phyloP scores from a whole-genome alignment of 1,140 invertebrate species.

The Drosophila repletoides region DNA sequence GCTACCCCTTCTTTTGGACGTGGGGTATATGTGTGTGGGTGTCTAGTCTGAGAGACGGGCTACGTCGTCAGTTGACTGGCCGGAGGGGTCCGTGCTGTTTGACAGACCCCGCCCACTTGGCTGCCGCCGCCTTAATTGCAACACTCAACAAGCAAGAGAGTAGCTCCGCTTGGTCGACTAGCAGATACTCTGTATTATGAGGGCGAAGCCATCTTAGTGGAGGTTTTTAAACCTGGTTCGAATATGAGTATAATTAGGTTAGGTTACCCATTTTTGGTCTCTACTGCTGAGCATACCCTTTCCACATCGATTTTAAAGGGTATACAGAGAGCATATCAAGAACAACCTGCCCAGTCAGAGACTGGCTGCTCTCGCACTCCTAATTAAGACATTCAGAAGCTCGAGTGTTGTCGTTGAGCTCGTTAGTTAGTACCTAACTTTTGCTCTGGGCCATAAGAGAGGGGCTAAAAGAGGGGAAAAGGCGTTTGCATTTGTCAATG shows the following conservation, averaged over 20 bases:
- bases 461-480: background rate
- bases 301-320: too few species aligned
- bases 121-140: slow-evolving; percentile 70
- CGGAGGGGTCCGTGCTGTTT: slow-evolving; percentile 29
- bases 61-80: slow-evolving; percentile 12
- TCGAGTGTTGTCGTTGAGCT: slow-evolving; percentile 80
- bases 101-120: slow-evolving; percentile 33
- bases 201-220: too few species aligned
- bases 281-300: too few species aligned
- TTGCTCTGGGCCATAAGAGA: slow-evolving; percentile 51
- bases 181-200: too few species aligned
- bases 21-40: background rate
- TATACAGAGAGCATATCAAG: too few species aligned
- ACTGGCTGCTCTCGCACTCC: slow-evolving; percentile 20
- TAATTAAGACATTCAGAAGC: slow-evolving; percentile 76
- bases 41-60: slow-evolving; percentile 22
- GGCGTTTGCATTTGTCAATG: too few species aligned
- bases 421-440: slow-evolving; percentile 81
- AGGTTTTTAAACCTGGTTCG: too few species aligned
- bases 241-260: too few species aligned
- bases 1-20: background rate
- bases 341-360: slow-evolving; percentile 23
- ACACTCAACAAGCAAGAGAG: slow-evolving; percentile 67
- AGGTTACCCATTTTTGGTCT: too few species aligned
- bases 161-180: too few species aligned